phyloP scores from a whole-genome alignment of 92 coral and sea anemone genomes.

The Ricordea florida region DNA sequence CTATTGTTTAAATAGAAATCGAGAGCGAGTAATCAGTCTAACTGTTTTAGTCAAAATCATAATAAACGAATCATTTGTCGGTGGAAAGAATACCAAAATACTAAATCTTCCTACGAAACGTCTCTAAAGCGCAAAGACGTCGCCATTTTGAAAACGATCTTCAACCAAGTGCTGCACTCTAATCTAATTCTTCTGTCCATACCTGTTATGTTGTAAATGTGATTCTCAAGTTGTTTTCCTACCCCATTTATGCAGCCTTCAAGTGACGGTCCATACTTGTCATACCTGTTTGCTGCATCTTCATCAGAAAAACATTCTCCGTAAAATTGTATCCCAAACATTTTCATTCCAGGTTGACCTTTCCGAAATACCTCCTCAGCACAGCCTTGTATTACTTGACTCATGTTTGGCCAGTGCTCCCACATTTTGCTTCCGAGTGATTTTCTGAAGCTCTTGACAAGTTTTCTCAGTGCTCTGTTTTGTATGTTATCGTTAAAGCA shows the following conservation, averaged over 20 bases:
- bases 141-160: neutral
- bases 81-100: too few species aligned
- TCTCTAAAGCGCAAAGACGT: neutral
- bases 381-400: neutral
- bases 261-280: neutral
- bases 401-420: conserved; percentile 1
- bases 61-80: too few species aligned
- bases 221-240: neutral
- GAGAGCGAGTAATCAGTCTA: too few species aligned
- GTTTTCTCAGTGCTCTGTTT: neutral
- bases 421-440: neutral
- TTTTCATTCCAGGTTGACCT: neutral
- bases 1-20: too few species aligned
- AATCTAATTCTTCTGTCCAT: too few species aligned
- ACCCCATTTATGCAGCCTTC: conserved; percentile 20
- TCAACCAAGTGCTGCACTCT: too few species aligned
- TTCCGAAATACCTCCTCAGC: conserved; percentile 2
- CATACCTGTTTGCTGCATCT: neutral
- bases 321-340: neutral
- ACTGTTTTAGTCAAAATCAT: too few species aligned
- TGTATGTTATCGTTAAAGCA: neutral
- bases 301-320: conserved; percentile 7
- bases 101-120: too few species aligned
- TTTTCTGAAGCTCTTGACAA: conserved; percentile 2
- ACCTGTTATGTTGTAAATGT: conserved; percentile 16